Evolutionary conservation across 2,113 vertebrate species (phyloP).

Genomic region (Talpa occidentalis): DNA sequence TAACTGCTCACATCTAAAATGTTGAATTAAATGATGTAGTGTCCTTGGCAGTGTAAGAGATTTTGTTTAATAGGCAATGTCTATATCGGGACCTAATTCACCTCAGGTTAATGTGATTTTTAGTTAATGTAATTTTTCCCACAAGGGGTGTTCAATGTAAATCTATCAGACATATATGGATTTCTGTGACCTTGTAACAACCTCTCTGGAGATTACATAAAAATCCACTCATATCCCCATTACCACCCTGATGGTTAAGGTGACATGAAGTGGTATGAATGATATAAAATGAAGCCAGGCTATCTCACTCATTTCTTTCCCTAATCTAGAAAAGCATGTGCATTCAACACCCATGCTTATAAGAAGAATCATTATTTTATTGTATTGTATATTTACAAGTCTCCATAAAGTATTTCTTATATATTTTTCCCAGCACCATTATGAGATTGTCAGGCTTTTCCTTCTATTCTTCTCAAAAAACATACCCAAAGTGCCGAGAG

Average conservation of each 20-base stretch:
- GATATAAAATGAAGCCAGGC: background rate
- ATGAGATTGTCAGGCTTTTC: background rate
- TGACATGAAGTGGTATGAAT: background rate
- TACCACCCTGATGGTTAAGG: background rate
- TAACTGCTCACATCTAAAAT: slow-evolving; percentile 73
- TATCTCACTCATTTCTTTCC: background rate
- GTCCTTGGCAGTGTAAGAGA: slow-evolving; percentile 69
- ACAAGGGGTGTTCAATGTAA: slow-evolving; percentile 52
- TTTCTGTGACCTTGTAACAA: slow-evolving; percentile 45
- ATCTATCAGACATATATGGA: slow-evolving; percentile 45
- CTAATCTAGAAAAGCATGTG: background rate
- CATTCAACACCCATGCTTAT: background rate
- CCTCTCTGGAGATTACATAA: background rate
- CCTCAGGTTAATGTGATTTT: slow-evolving; percentile 56
- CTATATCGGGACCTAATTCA: slow-evolving; percentile 64
- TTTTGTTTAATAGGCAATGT: slow-evolving; percentile 77
- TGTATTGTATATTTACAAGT: background rate
- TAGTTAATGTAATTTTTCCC: slow-evolving; percentile 76
- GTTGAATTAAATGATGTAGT: slow-evolving; percentile 70
- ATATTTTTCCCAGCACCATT: background rate
- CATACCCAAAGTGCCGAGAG: background rate
- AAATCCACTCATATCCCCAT: background rate
- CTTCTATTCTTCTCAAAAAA: background rate
- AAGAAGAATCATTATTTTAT: background rate
- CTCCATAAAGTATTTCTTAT: slow-evolving; percentile 11